Percentiles rank a stretch among this genome's conserved stretches.
phyloP scores from a whole-genome alignment of 2,113 vertebrate genomes.

The Camelus dromedarius region DNA sequence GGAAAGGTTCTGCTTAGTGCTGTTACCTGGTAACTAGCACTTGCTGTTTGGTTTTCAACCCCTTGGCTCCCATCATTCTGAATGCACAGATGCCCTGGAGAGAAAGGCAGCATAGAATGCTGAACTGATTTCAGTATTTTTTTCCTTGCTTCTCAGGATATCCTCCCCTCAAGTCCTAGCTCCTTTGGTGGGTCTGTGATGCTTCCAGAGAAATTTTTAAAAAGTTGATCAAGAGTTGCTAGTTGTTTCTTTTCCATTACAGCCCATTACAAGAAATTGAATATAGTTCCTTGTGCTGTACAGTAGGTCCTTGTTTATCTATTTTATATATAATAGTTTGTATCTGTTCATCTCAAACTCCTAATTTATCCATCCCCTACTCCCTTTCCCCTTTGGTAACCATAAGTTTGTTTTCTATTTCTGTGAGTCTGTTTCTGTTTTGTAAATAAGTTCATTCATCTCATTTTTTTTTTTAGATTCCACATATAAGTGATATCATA shows the following conservation, averaged over 20 bases:
- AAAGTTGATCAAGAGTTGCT: neutral
- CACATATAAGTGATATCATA: too few relatives aligned
- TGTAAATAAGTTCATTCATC: too few relatives aligned
- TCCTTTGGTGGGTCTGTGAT: neutral
- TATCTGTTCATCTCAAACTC: too few relatives aligned
- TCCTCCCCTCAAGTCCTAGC: neutral
- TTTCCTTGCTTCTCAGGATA: neutral
- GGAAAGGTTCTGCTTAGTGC: neutral
- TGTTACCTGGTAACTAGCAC: neutral
- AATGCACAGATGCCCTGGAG: neutral
- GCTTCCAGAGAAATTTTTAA: neutral
- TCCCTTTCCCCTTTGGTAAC: too few relatives aligned
- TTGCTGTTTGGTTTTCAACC: neutral
- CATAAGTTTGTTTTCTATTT: too few relatives aligned
- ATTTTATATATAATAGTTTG: too few relatives aligned
- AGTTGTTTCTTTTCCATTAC: neutral
- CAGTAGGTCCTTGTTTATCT: too few relatives aligned
- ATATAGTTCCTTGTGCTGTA: too few relatives aligned
- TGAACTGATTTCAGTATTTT: neutral
- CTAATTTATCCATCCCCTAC: too few relatives aligned
- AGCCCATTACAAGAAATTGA: too few relatives aligned
- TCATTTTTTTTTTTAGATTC: too few relatives aligned
- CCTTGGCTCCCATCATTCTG: neutral
- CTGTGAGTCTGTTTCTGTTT: too few relatives aligned
- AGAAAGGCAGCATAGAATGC: neutral